Conservation (phyloP, 1,140 invertebrate genomes). For the Penaeus japonicus region DNA sequence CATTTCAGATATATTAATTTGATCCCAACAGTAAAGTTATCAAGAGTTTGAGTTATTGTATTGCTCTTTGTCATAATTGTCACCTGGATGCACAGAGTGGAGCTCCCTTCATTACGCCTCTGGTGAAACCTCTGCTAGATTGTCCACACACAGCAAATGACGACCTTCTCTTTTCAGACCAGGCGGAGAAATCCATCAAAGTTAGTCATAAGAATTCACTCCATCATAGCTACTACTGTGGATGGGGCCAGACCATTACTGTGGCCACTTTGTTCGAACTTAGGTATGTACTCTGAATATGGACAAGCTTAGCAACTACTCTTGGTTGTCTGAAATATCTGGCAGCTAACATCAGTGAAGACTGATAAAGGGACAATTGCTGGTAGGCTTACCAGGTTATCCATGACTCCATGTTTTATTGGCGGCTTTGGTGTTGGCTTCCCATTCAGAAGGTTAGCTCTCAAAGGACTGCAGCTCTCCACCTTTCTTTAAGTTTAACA, state of each 20-base stretch:
- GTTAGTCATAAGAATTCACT: conserved; percentile 69
- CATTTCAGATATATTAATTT: conserved; percentile 25
- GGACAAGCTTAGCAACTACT: conserved; percentile 71
- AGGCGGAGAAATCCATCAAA: conserved; percentile 51
- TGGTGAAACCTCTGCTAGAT: conserved; percentile 50
- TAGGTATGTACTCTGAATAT: conserved; percentile 76
- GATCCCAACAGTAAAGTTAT: conserved; percentile 58
- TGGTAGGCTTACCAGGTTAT: conserved; percentile 62
- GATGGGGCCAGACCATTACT: conserved; percentile 77
- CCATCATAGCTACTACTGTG: conserved; percentile 85
- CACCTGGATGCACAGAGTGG: conserved; percentile 44
- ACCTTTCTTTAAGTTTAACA: conserved; percentile 75
- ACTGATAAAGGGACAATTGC: conserved; percentile 64
- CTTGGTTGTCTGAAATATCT: conserved; percentile 75
- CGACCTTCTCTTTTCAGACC: conserved; percentile 41
- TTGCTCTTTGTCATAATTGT: conserved; percentile 55
- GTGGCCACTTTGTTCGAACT: conserved; percentile 79
- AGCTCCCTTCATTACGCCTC: conserved; percentile 46
- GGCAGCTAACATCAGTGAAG: conserved; percentile 67
- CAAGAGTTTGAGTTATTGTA: conserved; percentile 55
- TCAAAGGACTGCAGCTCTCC: conserved; percentile 75
- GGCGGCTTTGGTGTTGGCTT: conserved; percentile 74
- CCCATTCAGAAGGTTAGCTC: conserved; percentile 73
- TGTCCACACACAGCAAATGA: neutral
- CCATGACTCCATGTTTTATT: conserved; percentile 66